Conservation (phyloP, 2,888 invertebrate genomes). For the Eupithecia subfuscata region DNA sequence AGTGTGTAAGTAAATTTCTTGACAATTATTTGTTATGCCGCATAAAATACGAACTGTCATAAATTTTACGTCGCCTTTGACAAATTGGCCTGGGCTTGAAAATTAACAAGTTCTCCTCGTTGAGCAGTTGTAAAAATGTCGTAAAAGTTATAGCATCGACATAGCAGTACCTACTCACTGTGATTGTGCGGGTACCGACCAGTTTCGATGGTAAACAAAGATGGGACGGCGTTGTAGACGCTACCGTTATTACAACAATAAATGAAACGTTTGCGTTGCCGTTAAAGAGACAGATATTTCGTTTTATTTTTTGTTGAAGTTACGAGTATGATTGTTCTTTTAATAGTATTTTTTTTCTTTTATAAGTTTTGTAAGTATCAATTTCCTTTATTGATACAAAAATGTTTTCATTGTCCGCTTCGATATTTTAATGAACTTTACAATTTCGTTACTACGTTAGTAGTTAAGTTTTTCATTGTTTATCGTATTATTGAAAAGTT, state of each 20-base stretch:
- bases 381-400: too few species aligned
- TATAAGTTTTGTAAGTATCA: too few species aligned
- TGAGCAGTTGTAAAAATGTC: background rate
- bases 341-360: too few species aligned
- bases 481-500: too few species aligned
- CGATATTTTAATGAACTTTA: background rate
- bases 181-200: conserved; percentile 38
- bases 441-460: too few species aligned
- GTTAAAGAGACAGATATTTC: background rate
- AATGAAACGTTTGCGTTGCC: background rate
- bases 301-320: too few species aligned
- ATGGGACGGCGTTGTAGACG: background rate
- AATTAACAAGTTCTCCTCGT: too few species aligned
- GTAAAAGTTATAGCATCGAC: conserved; percentile 40
- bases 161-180: conserved; percentile 46
- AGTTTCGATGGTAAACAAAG: background rate
- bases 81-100: conserved; percentile 3
- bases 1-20: background rate
- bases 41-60: background rate
- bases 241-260: conserved; percentile 8
- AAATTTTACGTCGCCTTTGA: background rate
- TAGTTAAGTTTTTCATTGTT: too few species aligned
- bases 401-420: background rate
- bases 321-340: too few species aligned
- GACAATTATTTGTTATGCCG: background rate